Percentiles rank a stretch among this genome's conserved stretches.
Evolutionary conservation across 2,113 vertebrate species (phyloP).

Genomic region (Microtus pennsylvanicus): DNA sequence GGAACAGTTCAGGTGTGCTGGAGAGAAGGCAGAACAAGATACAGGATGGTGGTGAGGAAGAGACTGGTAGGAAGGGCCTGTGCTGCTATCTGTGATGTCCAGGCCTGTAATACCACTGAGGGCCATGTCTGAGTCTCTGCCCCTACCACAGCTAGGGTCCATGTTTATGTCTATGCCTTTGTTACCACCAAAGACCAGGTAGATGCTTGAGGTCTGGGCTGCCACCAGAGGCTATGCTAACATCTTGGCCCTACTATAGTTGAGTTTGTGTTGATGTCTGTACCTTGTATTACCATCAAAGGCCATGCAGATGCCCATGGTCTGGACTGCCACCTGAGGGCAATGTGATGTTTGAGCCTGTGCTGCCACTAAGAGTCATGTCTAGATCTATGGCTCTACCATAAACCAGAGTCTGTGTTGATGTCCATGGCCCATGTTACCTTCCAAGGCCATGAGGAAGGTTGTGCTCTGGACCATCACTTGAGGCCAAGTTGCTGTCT

Average conservation of each 20-base stretch:
- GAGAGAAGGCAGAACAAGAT: background rate
- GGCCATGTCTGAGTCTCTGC: background rate
- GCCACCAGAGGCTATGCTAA: background rate
- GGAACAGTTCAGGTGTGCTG: background rate
- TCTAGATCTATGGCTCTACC: too few species aligned
- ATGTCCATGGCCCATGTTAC: too few species aligned
- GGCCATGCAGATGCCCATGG: background rate
- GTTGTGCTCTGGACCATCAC: too few species aligned
- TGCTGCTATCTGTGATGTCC: too few species aligned
- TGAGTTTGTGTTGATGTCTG: background rate
- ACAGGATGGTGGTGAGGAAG: background rate
- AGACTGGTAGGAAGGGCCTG: background rate
- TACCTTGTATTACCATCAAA: background rate
- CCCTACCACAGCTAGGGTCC: background rate
- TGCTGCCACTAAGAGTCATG: too few species aligned
- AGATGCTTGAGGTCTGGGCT: background rate
- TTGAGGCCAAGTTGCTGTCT: too few species aligned
- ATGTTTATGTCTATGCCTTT: background rate
- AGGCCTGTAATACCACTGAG: background rate
- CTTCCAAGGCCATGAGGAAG: too few species aligned
- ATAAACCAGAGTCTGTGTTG: too few species aligned
- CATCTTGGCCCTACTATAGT: background rate
- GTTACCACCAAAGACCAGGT: background rate
- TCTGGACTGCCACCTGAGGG: background rate
- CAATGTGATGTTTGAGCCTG: too few species aligned